phyloP scores from a whole-genome alignment of 2,888 invertebrate species.

The Cryptosula pallasiana region DNA sequence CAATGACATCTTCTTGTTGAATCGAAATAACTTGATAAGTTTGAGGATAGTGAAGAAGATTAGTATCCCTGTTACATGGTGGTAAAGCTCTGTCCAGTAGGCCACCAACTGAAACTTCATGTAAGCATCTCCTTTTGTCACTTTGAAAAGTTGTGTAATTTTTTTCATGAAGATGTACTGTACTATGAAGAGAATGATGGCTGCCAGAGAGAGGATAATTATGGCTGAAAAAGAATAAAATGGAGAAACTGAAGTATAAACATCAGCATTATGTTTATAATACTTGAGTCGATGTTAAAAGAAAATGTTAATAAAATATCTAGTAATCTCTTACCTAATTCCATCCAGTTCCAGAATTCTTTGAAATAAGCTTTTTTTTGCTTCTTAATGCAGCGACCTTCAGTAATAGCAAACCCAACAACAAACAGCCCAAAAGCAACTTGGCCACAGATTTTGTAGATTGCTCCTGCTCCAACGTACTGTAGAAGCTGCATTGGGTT shows the following conservation, averaged over 20 bases:
- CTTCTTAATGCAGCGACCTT: slow-evolving; percentile 26
- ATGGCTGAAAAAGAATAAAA: slow-evolving; percentile 3
- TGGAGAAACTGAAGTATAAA: too few relatives aligned
- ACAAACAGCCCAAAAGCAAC: slow-evolving; percentile 29
- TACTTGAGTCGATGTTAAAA: too few relatives aligned
- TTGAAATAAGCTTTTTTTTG: slow-evolving; percentile 33
- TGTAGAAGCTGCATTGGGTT: not conserved
- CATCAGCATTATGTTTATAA: too few relatives aligned
- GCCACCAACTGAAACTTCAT: slow-evolving; percentile 54
- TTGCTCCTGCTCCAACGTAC: slow-evolving; percentile 2
- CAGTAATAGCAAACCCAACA: slow-evolving; percentile 28
- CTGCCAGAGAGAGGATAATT: not conserved
- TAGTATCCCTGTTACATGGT: slow-evolving; percentile 55
- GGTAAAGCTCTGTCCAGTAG: slow-evolving; percentile 54
- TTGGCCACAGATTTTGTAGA: slow-evolving; percentile 23
- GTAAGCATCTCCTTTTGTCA: slow-evolving; percentile 48
- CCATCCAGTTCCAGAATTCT: slow-evolving; percentile 46
- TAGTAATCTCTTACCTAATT: slow-evolving; percentile 32
- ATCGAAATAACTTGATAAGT: slow-evolving; percentile 56
- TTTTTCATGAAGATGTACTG: slow-evolving; percentile 37
- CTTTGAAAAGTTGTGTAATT: slow-evolving; percentile 51
- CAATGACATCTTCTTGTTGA: slow-evolving; percentile 52
- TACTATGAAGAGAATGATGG: not conserved
- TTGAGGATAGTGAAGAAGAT: slow-evolving; percentile 57
- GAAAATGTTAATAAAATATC: too few relatives aligned